These are phyloP conservation scores for Tridacna gigas DNA, from an alignment of 2,888 invertebrate genomes.

Conservation along the genomic window DNA sequence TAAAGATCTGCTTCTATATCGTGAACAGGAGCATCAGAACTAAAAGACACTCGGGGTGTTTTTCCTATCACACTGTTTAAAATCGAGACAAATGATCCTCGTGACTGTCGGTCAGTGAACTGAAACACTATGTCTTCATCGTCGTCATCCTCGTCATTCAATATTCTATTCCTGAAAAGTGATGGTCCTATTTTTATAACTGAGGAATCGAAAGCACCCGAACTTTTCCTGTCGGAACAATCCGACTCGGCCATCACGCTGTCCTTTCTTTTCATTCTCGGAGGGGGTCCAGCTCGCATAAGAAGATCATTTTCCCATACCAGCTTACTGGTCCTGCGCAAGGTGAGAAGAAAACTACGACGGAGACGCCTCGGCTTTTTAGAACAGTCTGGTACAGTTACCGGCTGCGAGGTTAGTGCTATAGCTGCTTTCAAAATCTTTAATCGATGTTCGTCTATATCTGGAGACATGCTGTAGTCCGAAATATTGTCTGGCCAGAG, in stretches of 20 bases:
- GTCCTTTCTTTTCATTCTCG: neutral
- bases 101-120: conserved; percentile 23
- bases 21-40: conserved; percentile 22
- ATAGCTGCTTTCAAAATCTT: conserved; percentile 57
- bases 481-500: conserved; percentile 42
- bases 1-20: conserved; percentile 44
- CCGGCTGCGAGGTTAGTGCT: conserved; percentile 61
- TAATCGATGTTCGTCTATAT: conserved; percentile 51
- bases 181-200: conserved; percentile 40
- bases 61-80: neutral
- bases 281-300: conserved; percentile 17
- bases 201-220: neutral
- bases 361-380: conserved; percentile 44
- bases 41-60: neutral
- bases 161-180: conserved; percentile 42
- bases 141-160: conserved; percentile 40
- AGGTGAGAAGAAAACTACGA: conserved; percentile 46
- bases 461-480: conserved; percentile 17
- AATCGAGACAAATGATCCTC: conserved; percentile 15
- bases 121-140: conserved; percentile 39
- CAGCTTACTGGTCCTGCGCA: conserved; percentile 48
- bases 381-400: conserved; percentile 31
- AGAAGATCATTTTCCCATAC: conserved; percentile 56
- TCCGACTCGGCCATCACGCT: conserved; percentile 6
- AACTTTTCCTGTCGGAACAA: neutral